Base-by-base conservation (phyloP, 2,113 vertebrate species). In the Alligator sinensis region DNA sequence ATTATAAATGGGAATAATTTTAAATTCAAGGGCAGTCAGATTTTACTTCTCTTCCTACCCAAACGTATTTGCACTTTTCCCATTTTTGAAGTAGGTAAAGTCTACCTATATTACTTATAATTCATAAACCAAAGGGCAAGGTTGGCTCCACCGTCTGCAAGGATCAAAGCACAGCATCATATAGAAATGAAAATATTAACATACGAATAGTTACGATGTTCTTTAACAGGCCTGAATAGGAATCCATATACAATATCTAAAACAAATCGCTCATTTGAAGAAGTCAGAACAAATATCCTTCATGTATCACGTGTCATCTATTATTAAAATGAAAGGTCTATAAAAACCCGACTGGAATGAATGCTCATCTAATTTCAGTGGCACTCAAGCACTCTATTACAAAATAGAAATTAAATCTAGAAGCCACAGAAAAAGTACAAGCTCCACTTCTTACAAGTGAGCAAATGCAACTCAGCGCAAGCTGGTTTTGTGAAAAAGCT, bases 71-170 rank as follows among this genome's bases (percentile, higher is more conserved):
- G 38, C 63, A 13, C 9, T 64, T 62, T 63, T 4, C 11, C 22
- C 11, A 12, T 22, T 64, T 18, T n/a, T 19, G 28, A 30, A 30
- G 9, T 0, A 5, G 11, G 7, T 30, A 17, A n/a, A 28, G 30
- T 30, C 17, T 68, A 15, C 17, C n/a, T 68, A 10, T 19, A 17
- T 68, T 68, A 68, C 28, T 68, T 18, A 68, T 62, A 24, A 38
- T 38, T 38, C 38, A 38, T 62, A 7, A 62, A 62, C 61, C 11
- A 18, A 68, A 30, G n/a, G 16, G 4, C 30, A 21, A 38, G n/a
- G 66, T 0, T 0, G 4, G 19, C 8, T 13, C 24, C 25, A 1
- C 11, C n/a, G 47, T 2, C 5, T 64, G n/a, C 34, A 25, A 47
- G 15, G 10, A 14, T 3, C 64, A 78, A 64, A 76, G 47, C 1